phyloP scores from a whole-genome alignment of 2,113 vertebrate genomes.

The Riparia riparia region DNA sequence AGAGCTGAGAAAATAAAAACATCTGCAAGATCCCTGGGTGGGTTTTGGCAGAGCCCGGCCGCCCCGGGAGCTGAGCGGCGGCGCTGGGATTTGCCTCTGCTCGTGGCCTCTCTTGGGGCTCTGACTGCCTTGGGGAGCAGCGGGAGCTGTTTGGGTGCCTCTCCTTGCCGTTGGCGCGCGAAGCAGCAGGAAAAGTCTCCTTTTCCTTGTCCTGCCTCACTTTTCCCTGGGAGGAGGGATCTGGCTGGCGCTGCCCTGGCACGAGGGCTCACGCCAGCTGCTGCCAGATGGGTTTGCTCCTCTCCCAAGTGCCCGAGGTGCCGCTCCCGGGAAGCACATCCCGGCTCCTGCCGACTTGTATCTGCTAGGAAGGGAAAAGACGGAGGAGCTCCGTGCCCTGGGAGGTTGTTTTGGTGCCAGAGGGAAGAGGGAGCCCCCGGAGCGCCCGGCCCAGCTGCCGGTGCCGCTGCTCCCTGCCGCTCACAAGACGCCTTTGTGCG shows the following conservation, averaged over 20 bases:
- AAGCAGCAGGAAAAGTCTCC: neutral
- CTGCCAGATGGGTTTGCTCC: neutral
- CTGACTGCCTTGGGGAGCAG: neutral
- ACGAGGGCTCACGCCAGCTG: neutral
- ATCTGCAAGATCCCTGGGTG: slow-evolving; percentile 8
- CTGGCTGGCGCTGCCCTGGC: neutral
- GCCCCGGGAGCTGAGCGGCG: neutral
- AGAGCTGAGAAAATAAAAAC: slow-evolving; percentile 23
- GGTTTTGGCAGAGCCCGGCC: neutral
- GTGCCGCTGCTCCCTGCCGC: neutral
- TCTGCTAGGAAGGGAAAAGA: neutral
- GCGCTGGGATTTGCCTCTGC: neutral
- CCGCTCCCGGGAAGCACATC: neutral
- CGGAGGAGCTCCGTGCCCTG: neutral
- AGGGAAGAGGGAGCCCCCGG: neutral
- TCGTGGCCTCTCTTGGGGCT: neutral
- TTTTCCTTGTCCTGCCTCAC: neutral
- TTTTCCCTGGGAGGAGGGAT: neutral
- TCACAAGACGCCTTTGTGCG: slow-evolving; percentile 12
- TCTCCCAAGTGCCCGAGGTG: neutral
- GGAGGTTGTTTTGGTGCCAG: neutral
- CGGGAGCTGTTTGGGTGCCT: neutral
- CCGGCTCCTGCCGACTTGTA: neutral
- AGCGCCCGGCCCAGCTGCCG: neutral
- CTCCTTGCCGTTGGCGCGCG: accelerated